phyloP scores from a whole-genome alignment of 2,113 vertebrate genomes.

The Cinclus cinclus region DNA sequence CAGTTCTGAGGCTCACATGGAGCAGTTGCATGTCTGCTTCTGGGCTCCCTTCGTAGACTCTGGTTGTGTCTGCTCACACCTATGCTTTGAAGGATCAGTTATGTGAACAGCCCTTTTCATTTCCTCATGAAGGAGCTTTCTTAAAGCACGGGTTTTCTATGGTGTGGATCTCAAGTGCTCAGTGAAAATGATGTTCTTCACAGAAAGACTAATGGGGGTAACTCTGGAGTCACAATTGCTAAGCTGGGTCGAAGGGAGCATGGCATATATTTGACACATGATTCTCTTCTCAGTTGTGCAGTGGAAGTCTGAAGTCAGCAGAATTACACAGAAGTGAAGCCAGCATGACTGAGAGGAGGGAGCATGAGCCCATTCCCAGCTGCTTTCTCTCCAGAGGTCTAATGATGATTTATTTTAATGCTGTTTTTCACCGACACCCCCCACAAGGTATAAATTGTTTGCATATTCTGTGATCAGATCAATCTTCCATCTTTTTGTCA shows the following conservation, averaged over 20 bases:
- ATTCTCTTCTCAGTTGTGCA: neutral
- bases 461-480: neutral
- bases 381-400: neutral
- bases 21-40: neutral
- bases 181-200: neutral
- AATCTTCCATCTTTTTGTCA: neutral
- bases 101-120: neutral
- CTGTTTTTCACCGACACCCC: neutral
- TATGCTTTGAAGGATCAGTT: neutral
- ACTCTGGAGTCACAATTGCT: neutral
- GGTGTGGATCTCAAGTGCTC: neutral
- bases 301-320: neutral
- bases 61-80: neutral
- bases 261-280: neutral
- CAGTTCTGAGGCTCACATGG: neutral
- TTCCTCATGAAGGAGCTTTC: neutral
- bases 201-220: neutral
- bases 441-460: neutral
- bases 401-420: neutral
- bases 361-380: neutral
- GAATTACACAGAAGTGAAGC: neutral
- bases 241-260: neutral
- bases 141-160: neutral
- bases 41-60: neutral
- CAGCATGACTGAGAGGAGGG: neutral